A percentile compares a stretch with the other conserved stretches of the same genome.
phyloP scores from a whole-genome alignment of 2,888 invertebrate species.

The Drosophila melanocephala region DNA sequence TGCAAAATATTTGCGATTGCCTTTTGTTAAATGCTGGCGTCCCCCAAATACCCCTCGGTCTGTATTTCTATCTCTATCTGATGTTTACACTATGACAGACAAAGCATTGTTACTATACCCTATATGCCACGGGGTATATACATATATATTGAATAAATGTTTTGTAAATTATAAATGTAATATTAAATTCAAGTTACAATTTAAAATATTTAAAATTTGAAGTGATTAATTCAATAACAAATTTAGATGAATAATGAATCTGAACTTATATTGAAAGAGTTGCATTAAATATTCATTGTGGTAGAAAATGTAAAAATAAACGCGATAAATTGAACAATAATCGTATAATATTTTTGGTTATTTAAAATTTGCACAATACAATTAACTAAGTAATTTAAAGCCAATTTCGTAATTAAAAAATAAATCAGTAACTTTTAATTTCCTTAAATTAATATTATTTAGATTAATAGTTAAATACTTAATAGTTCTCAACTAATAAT shows the following conservation, averaged over 20 bases:
- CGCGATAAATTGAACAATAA: background rate
- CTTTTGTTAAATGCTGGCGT: constrained; percentile 69
- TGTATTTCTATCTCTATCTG: constrained; percentile 33
- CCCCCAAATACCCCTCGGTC: constrained; percentile 19
- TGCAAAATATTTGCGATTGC: constrained; percentile 70
- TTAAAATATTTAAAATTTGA: background rate
- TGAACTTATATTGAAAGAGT: too few relatives aligned
- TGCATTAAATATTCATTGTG: background rate
- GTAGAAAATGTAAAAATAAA: background rate
- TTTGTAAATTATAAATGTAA: too few relatives aligned
- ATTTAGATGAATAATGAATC: too few relatives aligned
- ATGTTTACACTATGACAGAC: constrained; percentile 48
- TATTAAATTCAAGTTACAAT: background rate
- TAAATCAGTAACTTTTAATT: background rate
- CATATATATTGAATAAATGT: background rate
- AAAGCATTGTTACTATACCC: constrained; percentile 42
- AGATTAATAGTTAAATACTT: background rate
- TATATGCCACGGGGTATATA: background rate
- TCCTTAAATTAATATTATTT: background rate
- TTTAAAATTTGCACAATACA: background rate
- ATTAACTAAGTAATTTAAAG: background rate
- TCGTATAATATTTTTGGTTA: background rate
- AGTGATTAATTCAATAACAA: background rate
- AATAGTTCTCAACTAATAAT: background rate
- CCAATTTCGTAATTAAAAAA: background rate